A percentile compares a stretch with the other conserved stretches of the same genome.
phyloP scores from a whole-genome alignment of 2,113 vertebrate species.

The Antennarius striatus region DNA sequence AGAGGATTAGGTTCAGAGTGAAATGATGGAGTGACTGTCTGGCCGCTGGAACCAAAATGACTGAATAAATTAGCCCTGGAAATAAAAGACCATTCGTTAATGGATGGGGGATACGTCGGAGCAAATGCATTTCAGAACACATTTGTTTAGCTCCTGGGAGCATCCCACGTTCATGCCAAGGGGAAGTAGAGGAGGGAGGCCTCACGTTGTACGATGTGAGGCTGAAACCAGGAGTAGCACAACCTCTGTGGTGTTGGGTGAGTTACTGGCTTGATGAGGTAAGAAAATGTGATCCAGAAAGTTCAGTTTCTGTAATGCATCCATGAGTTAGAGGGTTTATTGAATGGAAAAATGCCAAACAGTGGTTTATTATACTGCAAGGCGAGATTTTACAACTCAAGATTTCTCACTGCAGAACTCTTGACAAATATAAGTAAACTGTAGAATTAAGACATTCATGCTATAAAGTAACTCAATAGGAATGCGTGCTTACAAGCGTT shows the following conservation, averaged over 20 bases:
- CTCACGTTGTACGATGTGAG: neutral
- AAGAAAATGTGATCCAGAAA: neutral
- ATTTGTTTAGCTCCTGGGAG: conserved; percentile 34
- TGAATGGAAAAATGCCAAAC: neutral
- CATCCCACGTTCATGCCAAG: conserved; percentile 15
- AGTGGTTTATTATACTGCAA: neutral
- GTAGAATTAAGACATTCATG: neutral
- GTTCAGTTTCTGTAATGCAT: neutral
- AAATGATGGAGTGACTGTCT: conserved; percentile 58
- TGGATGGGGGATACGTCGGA: conserved; percentile 56
- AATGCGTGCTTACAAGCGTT: neutral
- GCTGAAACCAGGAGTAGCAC: neutral
- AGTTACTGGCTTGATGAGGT: neutral
- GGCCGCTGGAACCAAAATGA: conserved; percentile 53
- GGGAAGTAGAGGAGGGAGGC: conserved; percentile 7
- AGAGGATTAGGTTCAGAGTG: conserved; percentile 69
- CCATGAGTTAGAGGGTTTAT: neutral
- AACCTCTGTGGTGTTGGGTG: neutral
- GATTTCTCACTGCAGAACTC: neutral
- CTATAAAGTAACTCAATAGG: neutral
- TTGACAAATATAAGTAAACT: neutral
- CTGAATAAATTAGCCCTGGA: conserved; percentile 75
- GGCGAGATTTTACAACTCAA: too few relatives aligned
- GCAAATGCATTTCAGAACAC: conserved; percentile 44
- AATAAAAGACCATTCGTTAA: conserved; percentile 69